Evolutionary conservation across 2,888 invertebrate species (phyloP), one percentile per base, ranked within the genome.

Genomic region (Petrolisthes cinctipes): DNA sequence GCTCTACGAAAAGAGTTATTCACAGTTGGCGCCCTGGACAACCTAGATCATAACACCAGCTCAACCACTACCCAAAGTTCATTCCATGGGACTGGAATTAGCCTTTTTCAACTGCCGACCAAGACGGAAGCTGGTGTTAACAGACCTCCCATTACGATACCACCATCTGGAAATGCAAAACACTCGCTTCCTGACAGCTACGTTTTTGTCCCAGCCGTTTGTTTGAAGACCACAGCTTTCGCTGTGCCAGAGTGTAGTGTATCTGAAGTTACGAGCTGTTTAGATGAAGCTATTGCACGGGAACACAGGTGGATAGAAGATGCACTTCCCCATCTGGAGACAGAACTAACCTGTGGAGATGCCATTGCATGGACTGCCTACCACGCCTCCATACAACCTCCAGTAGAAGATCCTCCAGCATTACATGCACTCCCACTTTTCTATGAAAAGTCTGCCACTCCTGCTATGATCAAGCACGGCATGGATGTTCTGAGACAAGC

Each of bases 291-390:
- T 23, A 81, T 14, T 23, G 51, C 68, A 66, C 37, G 37, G n/a
- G 11, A 68, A 68, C 37, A 82, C 17, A 66, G 78, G 51, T 82
- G 82, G 82, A 14, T 82, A 20, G 68, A 53, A 14, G 23, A 82
- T 82, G 82, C 82, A 82, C 66, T 82, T 23, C 68, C 66, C 23
- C 68, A 23, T 23, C 68, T 82, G 37, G 82, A 82, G 23, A 68
- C 17, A 82, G 66, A 82, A 82, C 82, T 82, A 20, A n/a, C 61
- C 23, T 20, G 66, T 81, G 81, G 53, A 61, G 81, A 81, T 81
- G 20, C 81, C 57, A 61, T 81, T 66, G 71, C 82, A 82, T 57
- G 81, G 81, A 61, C 81, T 56, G 57, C 81, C n/a, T 81, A 81
- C 61, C 20, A 81, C 57, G 57, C 57, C 7, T 57, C 57, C n/a